Evolutionary conservation across 2,797 vertebrate species (phyloP), one percentile per base, ranked within the genome.

Genomic region (Anisognathus igniventris): DNA sequence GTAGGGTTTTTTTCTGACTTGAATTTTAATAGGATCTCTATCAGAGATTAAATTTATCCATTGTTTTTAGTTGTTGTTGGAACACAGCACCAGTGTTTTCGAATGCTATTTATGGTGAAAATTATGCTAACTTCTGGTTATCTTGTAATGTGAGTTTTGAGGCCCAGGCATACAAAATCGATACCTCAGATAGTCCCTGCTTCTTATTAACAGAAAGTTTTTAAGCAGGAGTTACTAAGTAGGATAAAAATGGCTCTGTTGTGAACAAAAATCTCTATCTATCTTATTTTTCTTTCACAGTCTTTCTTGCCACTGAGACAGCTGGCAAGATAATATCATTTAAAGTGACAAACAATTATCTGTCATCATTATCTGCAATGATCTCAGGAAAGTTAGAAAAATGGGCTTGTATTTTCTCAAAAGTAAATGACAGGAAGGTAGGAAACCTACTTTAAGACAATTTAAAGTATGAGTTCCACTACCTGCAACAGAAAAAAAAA

Each of bases 341-440:
- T 95, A 84, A 42, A 95, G 48, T 87, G 84, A 94, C 86, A 87
- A 91, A 92, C 91, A 90, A 68, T 94, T 82, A 86, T 91, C 75
- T 96, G 77, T 94, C 88, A 94, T 84, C 47, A 20, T 94, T 95
- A 80, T 76, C 58, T 93, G 37, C 47, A 84, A 75, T 86, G 65
- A 92, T 96, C 66, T 95, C 56, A 48, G 86, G 60, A 67, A 68
- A 90, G 21, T 50, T 79, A 95, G 77, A 96, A 86, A 86, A 95
- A 95, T 83, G 68, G 12, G 2, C 42, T 87, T 90, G 23, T 73
- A 93, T 95, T 92, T 37, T 56, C 54, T 88, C 79, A 90, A 74
- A 92, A 87, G 50, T 47, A 90, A 85, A 87, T 84, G 89, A 60
- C 27, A 90, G 50, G n/a, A 92, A 88, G 4, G 3, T 48, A 51